These are phyloP conservation scores for Saturnia japonica DNA, from an alignment of 2,888 invertebrate genomes.

Conservation along the genomic window DNA sequence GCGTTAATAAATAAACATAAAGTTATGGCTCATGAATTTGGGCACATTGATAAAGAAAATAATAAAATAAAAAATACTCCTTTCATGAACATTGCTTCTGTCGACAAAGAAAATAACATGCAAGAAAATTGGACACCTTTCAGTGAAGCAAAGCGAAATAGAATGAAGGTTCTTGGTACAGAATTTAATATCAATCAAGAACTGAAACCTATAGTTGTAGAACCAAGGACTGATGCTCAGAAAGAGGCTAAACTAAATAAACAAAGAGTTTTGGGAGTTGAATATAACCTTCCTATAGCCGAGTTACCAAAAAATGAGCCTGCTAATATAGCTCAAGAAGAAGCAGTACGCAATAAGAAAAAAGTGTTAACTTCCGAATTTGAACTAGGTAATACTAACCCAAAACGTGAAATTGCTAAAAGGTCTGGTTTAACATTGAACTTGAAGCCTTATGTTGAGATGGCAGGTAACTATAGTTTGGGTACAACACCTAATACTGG, in stretches of 20 bases:
- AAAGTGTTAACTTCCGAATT: slow-evolving; percentile 52
- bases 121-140: slow-evolving; percentile 48
- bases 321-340: slow-evolving; percentile 64
- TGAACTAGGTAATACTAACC: slow-evolving; percentile 36
- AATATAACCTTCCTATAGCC: slow-evolving; percentile 76
- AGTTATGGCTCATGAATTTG: slow-evolving; percentile 77
- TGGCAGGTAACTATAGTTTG: slow-evolving; percentile 29
- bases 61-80: slow-evolving; percentile 46
- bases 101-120: slow-evolving; percentile 62
- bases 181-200: slow-evolving; percentile 48
- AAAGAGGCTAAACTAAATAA: slow-evolving; percentile 84
- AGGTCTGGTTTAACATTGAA: slow-evolving; percentile 65
- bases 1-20: slow-evolving; percentile 76
- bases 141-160: slow-evolving; percentile 64
- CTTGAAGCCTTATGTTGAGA: slow-evolving; percentile 64
- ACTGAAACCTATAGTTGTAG: slow-evolving; percentile 25
- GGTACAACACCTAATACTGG: slow-evolving; percentile 54
- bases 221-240: slow-evolving; percentile 72
- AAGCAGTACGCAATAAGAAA: slow-evolving; percentile 62
- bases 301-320: slow-evolving; percentile 46
- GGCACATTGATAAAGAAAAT: slow-evolving; percentile 59
- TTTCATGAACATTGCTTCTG: slow-evolving; percentile 37
- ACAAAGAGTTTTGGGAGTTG: slow-evolving; percentile 82
- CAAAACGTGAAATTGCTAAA: slow-evolving; percentile 46
- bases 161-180: slow-evolving; percentile 59